Base-by-base conservation (phyloP, 2,888 invertebrate species). In the Tholera decimalis region DNA sequence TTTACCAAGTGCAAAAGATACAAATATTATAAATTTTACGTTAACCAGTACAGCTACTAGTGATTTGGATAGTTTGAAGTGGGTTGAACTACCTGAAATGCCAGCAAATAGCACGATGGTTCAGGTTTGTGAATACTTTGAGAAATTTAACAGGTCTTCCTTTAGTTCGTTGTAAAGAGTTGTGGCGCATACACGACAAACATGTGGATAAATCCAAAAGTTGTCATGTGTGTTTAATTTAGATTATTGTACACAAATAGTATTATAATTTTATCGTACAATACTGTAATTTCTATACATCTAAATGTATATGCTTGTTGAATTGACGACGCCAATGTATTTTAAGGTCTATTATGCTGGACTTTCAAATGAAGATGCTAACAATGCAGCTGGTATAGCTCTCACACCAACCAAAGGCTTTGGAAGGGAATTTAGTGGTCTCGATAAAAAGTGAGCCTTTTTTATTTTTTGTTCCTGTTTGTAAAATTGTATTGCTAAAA, bases 61-160 rank as follows among this genome's bases (percentile, higher is more conserved):
- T 33, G 97, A 98, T 84, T 91, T 98, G 28, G 96, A 97, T 11
- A 97, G 97, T 54, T 89, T 98, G 2, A 94, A 92, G n/a, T 98
- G 98, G 98, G 88, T 97, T 9, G 97, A 98, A 88, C 85, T 89
- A 0, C 72, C 88, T 33, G 15, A 63, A 3, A 28, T 60, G 4
- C 15, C 63, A 46, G 22, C 68, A 3, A 79, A 46, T n/a, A 84
- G 77, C 1, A 77, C 75, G 39, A 53, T 79, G 33, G 85, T 91
- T 1, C 83, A 89, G 86, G 91, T 91, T n/a, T n/a, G n/a, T n/a
- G n/a, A n/a, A n/a, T n/a, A n/a, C n/a, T n/a, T n/a, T n/a, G n/a
- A n/a, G n/a, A n/a, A n/a, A n/a, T n/a, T n/a, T n/a, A n/a, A n/a
- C n/a, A n/a, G n/a, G n/a, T n/a, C n/a, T n/a, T n/a, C n/a, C n/a